Percentiles rank a stretch among this genome's conserved stretches.
These are phyloP conservation scores for Corynorhinus townsendii DNA, from an alignment of 2,113 vertebrate species.

Conservation along the genomic window DNA sequence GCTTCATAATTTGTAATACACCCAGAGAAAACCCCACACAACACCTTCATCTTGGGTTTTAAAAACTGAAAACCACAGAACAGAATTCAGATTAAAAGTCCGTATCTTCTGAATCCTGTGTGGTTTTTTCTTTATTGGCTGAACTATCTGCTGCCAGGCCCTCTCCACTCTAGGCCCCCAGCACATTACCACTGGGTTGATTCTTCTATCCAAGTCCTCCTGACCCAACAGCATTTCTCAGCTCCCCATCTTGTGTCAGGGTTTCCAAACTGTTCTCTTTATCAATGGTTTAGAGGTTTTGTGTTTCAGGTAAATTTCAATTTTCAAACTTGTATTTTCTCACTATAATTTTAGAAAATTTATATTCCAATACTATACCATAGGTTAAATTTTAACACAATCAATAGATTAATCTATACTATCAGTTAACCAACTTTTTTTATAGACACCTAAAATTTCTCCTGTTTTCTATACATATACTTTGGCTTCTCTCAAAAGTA, in stretches of 20 bases:
- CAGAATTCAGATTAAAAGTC: not conserved
- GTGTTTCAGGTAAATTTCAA: not conserved
- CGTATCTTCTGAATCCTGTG: not conserved
- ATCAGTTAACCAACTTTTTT: not conserved
- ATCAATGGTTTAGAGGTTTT: not conserved
- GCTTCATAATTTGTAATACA: not conserved
- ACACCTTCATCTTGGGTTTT: not conserved
- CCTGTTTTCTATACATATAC: not conserved
- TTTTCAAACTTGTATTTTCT: not conserved
- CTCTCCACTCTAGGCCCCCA: not conserved
- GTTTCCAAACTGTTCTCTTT: not conserved
- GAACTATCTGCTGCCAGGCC: not conserved
- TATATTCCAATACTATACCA: not conserved
- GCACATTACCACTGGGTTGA: not conserved
- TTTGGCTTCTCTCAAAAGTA: not conserved
- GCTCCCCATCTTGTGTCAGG: not conserved
- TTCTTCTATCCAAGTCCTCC: not conserved
- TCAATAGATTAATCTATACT: not conserved
- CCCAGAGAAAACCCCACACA: not conserved
- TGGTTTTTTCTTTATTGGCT: not conserved
- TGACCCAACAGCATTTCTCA: not conserved
- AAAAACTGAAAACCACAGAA: not conserved
- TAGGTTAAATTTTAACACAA: constrained; percentile 20
- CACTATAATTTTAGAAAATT: not conserved
- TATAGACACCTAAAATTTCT: not conserved